Base-by-base conservation (phyloP, 2,797 vertebrate genomes). In the Phrynocephalus forsythii region DNA sequence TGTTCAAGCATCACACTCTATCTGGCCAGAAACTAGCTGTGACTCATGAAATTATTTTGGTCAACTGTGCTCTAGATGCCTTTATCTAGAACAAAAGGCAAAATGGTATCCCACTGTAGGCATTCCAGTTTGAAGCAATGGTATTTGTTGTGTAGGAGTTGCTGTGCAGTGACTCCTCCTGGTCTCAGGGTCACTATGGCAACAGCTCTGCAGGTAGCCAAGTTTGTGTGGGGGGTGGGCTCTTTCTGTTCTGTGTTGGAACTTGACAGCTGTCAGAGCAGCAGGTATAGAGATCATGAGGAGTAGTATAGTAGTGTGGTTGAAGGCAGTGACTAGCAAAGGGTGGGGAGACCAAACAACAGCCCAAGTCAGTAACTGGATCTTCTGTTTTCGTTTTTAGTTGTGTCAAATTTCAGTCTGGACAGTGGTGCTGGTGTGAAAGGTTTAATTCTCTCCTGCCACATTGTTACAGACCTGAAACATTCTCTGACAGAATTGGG, bases 141-240 rank as follows among this genome's bases (percentile, higher is more conserved):
- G 38, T 67, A 63, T 79, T 48, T 84, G 48, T 75, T 80, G 69
- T 80, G 77, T 72, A 5, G 68, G 82, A 78, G 76, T 75, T 66
- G 38, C 28, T 73, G 50, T 26, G 28, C 30, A 67, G 7, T 75
- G 76, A 79, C 52, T 52, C 30, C 50, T 83, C 68, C 87, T 80
- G 60, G 15, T 56, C 60, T 60, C 26, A 38, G 52, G 69, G 13
- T 85, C 78, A 85, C 83, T 71, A 81, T 85, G 44, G 77, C 78
- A 88, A 85, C 83, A 75, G 69, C 78, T 88, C n/a, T 33, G 83
- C 60, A 81, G 60, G 87, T 79, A 68, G 68, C 22, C 76, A 20
- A 50, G 16, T 56, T 52, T 75, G 60, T 63, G 15, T 3, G 15
- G 75, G 60, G 75, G 69, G 20, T 52, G 56, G 38, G 66, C n/a